phyloP scores from a whole-genome alignment of 2,888 invertebrate genomes.

The Matsumyia berberina region DNA sequence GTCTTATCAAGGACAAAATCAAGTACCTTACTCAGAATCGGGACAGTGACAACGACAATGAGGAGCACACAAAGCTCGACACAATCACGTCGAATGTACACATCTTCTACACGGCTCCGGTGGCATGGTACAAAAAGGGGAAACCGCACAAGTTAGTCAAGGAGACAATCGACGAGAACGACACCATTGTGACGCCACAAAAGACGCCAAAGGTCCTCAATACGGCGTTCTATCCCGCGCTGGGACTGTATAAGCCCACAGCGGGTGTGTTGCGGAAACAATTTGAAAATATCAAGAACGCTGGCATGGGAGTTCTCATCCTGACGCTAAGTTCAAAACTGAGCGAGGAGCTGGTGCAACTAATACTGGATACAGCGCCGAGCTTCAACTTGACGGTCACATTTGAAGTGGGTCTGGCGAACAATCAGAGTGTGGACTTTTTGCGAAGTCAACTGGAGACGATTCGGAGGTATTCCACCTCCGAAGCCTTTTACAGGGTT shows the following conservation, averaged over 20 bases:
- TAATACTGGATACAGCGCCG: conserved; percentile 84
- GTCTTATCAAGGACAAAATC: conserved; percentile 83
- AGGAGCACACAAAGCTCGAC: conserved; percentile 80
- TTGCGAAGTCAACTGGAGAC: conserved; percentile 84
- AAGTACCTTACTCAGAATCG: conserved; percentile 80
- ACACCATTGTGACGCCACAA: conserved; percentile 77
- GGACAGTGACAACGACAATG: conserved; percentile 78
- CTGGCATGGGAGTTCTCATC: conserved; percentile 87
- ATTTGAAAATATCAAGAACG: conserved; percentile 86
- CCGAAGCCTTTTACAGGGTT: conserved; percentile 82
- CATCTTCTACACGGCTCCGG: conserved; percentile 83
- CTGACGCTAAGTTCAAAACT: conserved; percentile 85
- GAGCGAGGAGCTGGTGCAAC: conserved; percentile 82
- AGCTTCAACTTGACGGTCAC: conserved; percentile 85
- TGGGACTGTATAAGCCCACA: conserved; percentile 82
- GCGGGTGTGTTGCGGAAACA: conserved; percentile 85
- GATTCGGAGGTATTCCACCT: conserved; percentile 77
- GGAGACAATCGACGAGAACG: conserved; percentile 69
- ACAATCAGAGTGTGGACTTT: conserved; percentile 85
- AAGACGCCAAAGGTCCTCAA: conserved; percentile 80
- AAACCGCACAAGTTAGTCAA: conserved; percentile 77
- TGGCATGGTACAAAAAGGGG: conserved; percentile 83
- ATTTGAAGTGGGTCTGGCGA: conserved; percentile 87
- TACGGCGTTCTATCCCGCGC: conserved; percentile 83
- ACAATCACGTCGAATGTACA: conserved; percentile 81